phyloP scores from a whole-genome alignment of 2,797 vertebrate species.

The Poeciliopsis presidionis region DNA sequence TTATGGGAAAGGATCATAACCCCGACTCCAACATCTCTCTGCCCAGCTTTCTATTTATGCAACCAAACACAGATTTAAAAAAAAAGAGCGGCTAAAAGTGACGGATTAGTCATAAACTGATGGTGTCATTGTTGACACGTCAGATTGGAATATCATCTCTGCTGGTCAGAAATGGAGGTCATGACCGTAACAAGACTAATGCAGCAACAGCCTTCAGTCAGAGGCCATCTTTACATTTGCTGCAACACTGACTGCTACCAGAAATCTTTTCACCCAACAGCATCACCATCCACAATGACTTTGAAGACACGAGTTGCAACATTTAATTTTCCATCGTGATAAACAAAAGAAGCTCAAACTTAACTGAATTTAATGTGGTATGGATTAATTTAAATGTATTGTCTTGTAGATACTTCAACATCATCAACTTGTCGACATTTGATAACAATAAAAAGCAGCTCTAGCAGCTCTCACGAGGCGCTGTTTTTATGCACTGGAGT shows the following conservation, averaged over 20 bases:
- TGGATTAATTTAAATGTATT: not conserved
- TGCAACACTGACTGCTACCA: not conserved
- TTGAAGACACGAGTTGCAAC: not conserved
- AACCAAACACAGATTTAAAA: not conserved
- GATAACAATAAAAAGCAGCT: not conserved
- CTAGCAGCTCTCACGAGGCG: not conserved
- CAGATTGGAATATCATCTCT: not conserved
- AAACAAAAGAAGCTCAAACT: not conserved
- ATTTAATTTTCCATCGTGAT: not conserved
- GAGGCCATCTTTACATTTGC: no score
- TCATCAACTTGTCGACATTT: not conserved
- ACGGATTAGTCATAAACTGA: not conserved
- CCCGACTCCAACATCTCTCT: not conserved
- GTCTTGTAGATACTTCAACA: not conserved
- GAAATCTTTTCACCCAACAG: not conserved
- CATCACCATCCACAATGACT: not conserved
- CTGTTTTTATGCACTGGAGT: slow-evolving; percentile 10
- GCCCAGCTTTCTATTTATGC: not conserved
- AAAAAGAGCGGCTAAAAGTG: not conserved
- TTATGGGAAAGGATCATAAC: not conserved
- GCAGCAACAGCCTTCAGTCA: no score
- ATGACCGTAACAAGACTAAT: no score
- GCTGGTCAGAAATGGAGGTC: no score
- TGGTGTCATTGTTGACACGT: not conserved
- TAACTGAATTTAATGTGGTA: not conserved